These are phyloP conservation scores for Sphaeridia pumilis DNA, from an alignment of 2,888 invertebrate species.

Conservation along the genomic window DNA sequence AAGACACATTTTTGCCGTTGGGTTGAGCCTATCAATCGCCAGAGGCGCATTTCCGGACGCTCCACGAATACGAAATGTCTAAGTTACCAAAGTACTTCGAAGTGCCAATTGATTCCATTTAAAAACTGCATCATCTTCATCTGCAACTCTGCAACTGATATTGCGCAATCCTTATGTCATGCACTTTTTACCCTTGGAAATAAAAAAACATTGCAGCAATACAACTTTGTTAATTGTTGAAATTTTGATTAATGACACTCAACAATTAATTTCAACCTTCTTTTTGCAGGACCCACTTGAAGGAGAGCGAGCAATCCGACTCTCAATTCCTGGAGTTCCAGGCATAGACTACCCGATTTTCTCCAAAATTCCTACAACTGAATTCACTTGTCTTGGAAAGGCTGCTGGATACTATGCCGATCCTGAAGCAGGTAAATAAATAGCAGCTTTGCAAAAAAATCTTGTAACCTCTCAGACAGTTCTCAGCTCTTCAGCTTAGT, in stretches of 20 bases:
- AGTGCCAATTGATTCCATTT: too few relatives aligned
- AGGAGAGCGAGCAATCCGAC: constrained; percentile 48
- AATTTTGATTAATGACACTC: neutral
- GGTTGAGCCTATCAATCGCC: too few relatives aligned
- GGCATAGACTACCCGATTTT: constrained; percentile 54
- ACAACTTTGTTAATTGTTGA: neutral
- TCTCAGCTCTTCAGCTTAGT: neutral
- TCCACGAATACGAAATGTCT: too few relatives aligned
- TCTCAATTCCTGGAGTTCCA: constrained; percentile 55
- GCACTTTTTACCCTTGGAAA: too few relatives aligned
- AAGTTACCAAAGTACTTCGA: too few relatives aligned
- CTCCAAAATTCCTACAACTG: constrained; percentile 48
- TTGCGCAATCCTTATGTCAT: too few relatives aligned
- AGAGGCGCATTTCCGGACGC: too few relatives aligned
- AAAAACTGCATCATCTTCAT: too few relatives aligned
- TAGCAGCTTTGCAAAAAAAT: too few relatives aligned
- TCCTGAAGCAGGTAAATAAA: constrained; percentile 47
- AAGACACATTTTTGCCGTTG: too few relatives aligned
- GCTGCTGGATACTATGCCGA: constrained; percentile 38
- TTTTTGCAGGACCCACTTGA: constrained; percentile 7
- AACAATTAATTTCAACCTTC: neutral
- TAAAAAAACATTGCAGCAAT: neutral
- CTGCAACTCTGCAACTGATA: too few relatives aligned
- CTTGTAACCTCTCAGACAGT: too few relatives aligned
- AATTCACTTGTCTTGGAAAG: constrained; percentile 51